These are phyloP conservation scores for Brachionichthys hirsutus DNA, from an alignment of 2,113 vertebrate species.

Conservation along the genomic window DNA sequence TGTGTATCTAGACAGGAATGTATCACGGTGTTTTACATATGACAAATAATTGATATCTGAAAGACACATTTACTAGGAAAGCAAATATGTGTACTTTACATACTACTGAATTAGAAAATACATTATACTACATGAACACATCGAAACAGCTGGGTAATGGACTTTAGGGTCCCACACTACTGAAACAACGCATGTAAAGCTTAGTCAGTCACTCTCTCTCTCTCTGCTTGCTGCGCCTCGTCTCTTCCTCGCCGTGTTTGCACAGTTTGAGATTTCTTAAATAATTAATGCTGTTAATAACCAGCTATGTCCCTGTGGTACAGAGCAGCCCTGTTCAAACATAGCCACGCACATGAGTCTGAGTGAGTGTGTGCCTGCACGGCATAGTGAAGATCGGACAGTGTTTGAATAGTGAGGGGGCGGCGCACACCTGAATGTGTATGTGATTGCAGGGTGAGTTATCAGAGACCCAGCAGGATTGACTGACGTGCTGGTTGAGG, in stretches of 20 bases:
- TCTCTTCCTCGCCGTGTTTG: conserved; percentile 64
- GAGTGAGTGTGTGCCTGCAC: conserved; percentile 25
- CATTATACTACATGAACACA: not conserved
- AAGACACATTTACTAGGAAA: not conserved
- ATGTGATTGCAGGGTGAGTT: conserved; percentile 74
- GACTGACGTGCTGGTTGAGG: conserved; percentile 67
- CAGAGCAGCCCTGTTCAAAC: conserved; percentile 73
- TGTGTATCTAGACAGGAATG: not conserved
- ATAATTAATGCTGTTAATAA: conserved; percentile 83
- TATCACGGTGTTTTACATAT: not conserved
- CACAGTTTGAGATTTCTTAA: conserved; percentile 74
- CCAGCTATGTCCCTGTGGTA: conserved; percentile 60
- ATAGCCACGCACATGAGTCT: conserved; percentile 36
- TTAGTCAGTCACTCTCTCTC: not conserved
- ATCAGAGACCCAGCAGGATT: conserved; percentile 71
- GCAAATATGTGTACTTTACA: not conserved
- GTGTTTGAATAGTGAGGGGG: conserved; percentile 71
- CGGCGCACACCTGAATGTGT: conserved; percentile 66
- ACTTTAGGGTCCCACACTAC: not conserved
- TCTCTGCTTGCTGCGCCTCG: conserved; percentile 19
- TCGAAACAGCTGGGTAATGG: not conserved
- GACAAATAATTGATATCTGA: not conserved
- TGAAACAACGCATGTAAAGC: conserved; percentile 3
- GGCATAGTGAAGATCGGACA: conserved; percentile 53
- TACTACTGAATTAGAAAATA: not conserved